Evolutionary conservation across 64 coral and sea anemone genomes (phyloP), one percentile per base, ranked within the genome.

Genomic region (Montipora sp.): DNA sequence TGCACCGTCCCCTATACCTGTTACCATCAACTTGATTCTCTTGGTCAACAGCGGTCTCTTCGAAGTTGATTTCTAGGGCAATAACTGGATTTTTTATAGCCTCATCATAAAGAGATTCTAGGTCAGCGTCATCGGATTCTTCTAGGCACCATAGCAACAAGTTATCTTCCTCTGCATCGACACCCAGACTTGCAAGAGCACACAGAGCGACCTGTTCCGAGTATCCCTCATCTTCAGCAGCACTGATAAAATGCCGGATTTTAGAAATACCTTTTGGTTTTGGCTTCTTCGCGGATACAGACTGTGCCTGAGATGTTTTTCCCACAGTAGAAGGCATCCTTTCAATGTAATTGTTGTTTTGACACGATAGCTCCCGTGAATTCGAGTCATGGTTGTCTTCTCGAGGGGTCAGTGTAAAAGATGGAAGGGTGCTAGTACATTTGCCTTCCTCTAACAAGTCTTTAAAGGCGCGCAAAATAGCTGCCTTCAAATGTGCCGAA

Each of bases 81-180:
- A 91, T 80, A 5, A 82, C 21, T 15, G 89, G 89, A 44, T 91
- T 83, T 16, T 46, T 21, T 21, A 24, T 75, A 7, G 89, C 89
- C 12, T 83, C 69, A 55, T 75, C 61, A 46, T 71, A 91, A 67
- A 83, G 69, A 22, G 48, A 65, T 48, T 80, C 77, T 1, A 91
- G 69, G 80, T 81, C 77, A 12, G 79, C 89, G 11, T 83, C 66
- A 80, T 76, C 79, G 16, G 51, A 10, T 82, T 91, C 63, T 44
- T 57, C 89, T 44, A 91, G 5, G 14, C 70, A 80, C 78, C 61
- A 83, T 8, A 79, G 36, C 15, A 91, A 15, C 69, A 91, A 53
- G 70, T 91, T 78, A 7, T 91, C 89, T 91, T 81, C 79, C 6
- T 27, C 47, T 63, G 89, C 89, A 75, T 73, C 20, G 11, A 70